Evolutionary conservation across 2,797 vertebrate species (phyloP).

Genomic region (Neostethus bicornis): DNA sequence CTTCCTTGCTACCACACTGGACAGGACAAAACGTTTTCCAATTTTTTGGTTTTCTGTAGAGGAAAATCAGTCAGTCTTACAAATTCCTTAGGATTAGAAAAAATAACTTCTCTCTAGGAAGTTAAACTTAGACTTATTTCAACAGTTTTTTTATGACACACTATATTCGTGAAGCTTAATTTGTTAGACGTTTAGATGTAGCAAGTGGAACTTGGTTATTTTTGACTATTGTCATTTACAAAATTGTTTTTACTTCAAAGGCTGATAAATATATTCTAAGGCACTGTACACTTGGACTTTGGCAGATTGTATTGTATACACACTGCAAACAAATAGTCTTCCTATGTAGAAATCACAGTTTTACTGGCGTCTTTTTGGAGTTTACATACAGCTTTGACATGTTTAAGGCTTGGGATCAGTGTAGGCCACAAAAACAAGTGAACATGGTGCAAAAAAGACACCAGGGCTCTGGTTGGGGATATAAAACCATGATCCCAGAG

Average conservation of each 20-base stretch:
- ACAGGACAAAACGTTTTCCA: constrained; percentile 80
- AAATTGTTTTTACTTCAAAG: constrained; percentile 43
- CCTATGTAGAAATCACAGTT: constrained; percentile 92
- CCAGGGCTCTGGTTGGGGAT: constrained; percentile 46
- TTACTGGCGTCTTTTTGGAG: constrained; percentile 91
- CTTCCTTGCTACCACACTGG: constrained; percentile 95
- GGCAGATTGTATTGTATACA: constrained; percentile 91
- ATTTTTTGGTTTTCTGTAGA: constrained; percentile 77
- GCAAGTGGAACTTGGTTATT: constrained; percentile 45
- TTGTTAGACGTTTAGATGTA: constrained; percentile 50
- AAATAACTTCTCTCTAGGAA: constrained; percentile 41
- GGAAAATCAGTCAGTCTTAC: constrained; percentile 75
- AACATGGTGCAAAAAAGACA: constrained; percentile 67
- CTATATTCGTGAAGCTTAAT: constrained; percentile 48
- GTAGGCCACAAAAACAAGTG: constrained; percentile 70
- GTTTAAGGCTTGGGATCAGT: constrained; percentile 89
- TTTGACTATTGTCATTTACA: constrained; percentile 39
- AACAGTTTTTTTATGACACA: constrained; percentile 46
- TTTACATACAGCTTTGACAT: constrained; percentile 80
- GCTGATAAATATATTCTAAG: constrained; percentile 84
- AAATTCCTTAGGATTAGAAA: constrained; percentile 37
- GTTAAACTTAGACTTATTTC: constrained; percentile 21
- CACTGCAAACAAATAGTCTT: constrained; percentile 85
- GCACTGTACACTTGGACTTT: constrained; percentile 98
- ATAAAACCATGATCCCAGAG: constrained; percentile 27